Evolutionary conservation across 2,888 invertebrate species (phyloP), one percentile per base, ranked within the genome.

Genomic region (Hyles lineata): DNA sequence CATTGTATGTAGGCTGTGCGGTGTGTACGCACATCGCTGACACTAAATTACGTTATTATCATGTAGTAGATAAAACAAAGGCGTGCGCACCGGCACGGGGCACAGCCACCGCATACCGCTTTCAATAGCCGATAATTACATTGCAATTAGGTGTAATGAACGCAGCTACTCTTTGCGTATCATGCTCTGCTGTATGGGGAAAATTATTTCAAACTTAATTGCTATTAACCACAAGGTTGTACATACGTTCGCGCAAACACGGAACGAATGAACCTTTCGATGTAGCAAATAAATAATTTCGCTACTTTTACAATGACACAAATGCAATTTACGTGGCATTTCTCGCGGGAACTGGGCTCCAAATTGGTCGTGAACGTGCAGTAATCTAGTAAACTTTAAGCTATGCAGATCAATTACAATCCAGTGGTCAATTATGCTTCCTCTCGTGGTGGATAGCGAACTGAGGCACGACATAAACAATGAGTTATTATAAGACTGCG

Each of bases 101-200:
- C 76, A 78, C 77, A 76, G 83, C 83, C 81, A 84, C 83, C 79
- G 83, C 83, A 85, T 83, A 59, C 72, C 79, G 83, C 84, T 79
- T 88, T 87, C 85, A 87, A 90, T 85, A 87, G 85, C 83, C 84
- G 86, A 89, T 90, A 90, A 91, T 90, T 89, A 87, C 83, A 83
- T 84, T 81, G 89, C 88, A 88, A 91, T 91, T 90, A 90, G 83
- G 82, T 83, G 85, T 87, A 89, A 90, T 91, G 87, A 86, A 86
- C 84, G 85, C 84, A 80, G 70, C 63, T 55, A 73, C 81, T 80
- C 80, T 72, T 72, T 82, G 82, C 76, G 80, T 80, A 83, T 82
- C 79, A 82, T 78, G 78, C 73, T 76, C 76, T 62, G 79, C 78
- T 74, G 77, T 78, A 81, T 50, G 77, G 79, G 76, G 78, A 80